Evolutionary conservation across 2,797 vertebrate species (phyloP).

Genomic region (Lithobates sylvaticus): DNA sequence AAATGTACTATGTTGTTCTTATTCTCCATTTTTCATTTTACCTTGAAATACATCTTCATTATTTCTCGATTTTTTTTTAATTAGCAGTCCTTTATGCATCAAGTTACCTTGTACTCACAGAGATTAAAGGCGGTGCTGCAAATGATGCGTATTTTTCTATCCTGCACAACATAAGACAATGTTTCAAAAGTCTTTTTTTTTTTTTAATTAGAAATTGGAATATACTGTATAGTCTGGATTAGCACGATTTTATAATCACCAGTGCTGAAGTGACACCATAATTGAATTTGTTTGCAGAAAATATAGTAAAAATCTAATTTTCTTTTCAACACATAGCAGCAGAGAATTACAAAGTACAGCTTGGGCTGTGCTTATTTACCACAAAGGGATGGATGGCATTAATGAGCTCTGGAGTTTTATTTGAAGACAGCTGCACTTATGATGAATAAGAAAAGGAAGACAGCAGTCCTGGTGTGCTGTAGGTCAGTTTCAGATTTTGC

Average conservation of each 20-base stretch:
- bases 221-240: conserved; percentile 38
- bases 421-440: conserved; percentile 77
- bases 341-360: conserved; percentile 66
- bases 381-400: conserved; percentile 69
- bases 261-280: conserved; percentile 35
- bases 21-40: conserved; percentile 72
- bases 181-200: conserved; percentile 52
- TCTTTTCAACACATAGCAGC: conserved; percentile 66
- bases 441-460: conserved; percentile 77
- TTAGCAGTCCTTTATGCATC: conserved; percentile 68
- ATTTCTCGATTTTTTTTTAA: conserved; percentile 70
- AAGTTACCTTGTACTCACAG: conserved; percentile 53
- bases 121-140: conserved; percentile 67
- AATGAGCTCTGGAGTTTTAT: conserved; percentile 73
- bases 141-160: conserved; percentile 63
- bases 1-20: conserved; percentile 62
- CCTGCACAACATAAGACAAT: conserved; percentile 50
- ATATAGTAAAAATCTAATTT: conserved; percentile 64
- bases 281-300: conserved; percentile 60
- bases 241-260: conserved; percentile 61
- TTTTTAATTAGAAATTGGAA: conserved; percentile 62
- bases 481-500: conserved; percentile 78
- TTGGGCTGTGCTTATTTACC: conserved; percentile 73
- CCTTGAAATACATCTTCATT: conserved; percentile 70
- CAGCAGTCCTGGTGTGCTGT: conserved; percentile 72